These are phyloP conservation scores for Escarpia spicata DNA, from an alignment of 2,888 invertebrate species.

Conservation along the genomic window DNA sequence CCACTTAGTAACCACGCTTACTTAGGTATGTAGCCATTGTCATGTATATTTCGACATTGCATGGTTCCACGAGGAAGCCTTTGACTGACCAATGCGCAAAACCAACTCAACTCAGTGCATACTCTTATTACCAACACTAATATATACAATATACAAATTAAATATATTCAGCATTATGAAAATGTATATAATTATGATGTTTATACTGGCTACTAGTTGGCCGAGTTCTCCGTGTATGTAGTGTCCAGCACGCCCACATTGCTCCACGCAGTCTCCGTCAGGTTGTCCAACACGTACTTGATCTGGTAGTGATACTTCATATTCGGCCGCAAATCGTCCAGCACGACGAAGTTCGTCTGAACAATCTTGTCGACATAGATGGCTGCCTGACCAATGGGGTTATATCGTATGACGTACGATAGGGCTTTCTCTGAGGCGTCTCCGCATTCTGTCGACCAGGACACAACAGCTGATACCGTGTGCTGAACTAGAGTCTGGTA, in stretches of 20 bases:
- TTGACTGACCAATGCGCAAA: neutral
- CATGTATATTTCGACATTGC: neutral
- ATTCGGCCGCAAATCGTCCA: constrained; percentile 80
- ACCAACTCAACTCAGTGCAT: neutral
- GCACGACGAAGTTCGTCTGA: constrained; percentile 70
- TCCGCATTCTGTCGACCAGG: neutral
- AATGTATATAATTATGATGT: neutral
- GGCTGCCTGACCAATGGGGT: neutral
- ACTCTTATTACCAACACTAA: neutral
- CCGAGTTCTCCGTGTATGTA: constrained; percentile 13
- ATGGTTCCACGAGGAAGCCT: neutral
- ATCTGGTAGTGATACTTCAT: constrained; percentile 90
- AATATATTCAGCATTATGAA: neutral
- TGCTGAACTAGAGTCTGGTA: constrained; percentile 19
- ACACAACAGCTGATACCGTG: constrained; percentile 24
- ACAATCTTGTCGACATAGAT: neutral
- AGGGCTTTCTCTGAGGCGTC: neutral
- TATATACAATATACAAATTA: neutral
- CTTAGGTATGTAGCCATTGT: no score
- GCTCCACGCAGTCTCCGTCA: constrained; percentile 29
- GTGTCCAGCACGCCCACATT: constrained; percentile 26
- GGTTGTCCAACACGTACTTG: constrained; percentile 66
- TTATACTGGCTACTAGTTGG: neutral
- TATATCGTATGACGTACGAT: constrained; percentile 19
- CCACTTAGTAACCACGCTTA: no score